Percentiles rank a stretch among this genome's conserved stretches.
phyloP scores from a whole-genome alignment of 2,888 invertebrate genomes.

The Aphidoletes aphidimyza region DNA sequence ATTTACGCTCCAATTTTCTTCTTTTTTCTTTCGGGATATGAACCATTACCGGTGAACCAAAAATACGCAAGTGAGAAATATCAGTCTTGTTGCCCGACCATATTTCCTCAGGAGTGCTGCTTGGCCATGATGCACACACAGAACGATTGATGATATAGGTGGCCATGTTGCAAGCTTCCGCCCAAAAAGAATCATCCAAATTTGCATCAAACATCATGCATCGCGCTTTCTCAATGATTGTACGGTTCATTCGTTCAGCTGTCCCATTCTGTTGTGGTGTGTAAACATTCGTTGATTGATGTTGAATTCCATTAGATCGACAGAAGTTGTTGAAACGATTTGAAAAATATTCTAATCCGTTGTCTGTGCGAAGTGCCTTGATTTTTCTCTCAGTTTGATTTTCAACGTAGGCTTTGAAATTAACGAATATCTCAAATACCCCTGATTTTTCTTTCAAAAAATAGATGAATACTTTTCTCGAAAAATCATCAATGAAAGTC shows the following conservation, averaged over 20 bases:
- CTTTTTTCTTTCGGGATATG: slow-evolving; percentile 61
- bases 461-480: slow-evolving; percentile 59
- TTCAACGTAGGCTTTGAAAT: slow-evolving; percentile 60
- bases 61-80: slow-evolving; percentile 61
- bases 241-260: slow-evolving; percentile 60
- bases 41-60: slow-evolving; percentile 62
- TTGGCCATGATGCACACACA: slow-evolving; percentile 34
- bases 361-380: not conserved
- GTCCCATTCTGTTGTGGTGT: slow-evolving; percentile 62
- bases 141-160: slow-evolving; percentile 56
- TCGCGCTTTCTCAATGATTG: slow-evolving; percentile 59
- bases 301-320: slow-evolving; percentile 60
- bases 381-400: slow-evolving; percentile 57
- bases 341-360: slow-evolving; percentile 56
- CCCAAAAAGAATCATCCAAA: slow-evolving; percentile 60
- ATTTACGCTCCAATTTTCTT: slow-evolving; percentile 61
- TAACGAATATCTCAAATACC: slow-evolving; percentile 59
- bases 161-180: slow-evolving; percentile 60
- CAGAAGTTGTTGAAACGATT: slow-evolving; percentile 58
- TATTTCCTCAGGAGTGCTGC: slow-evolving; percentile 62
- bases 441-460: slow-evolving; percentile 62
- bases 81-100: slow-evolving; percentile 62
- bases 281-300: slow-evolving; percentile 61
- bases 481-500: slow-evolving; percentile 62
- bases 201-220: slow-evolving; percentile 59